Base-by-base conservation (phyloP, 2,113 vertebrate species). In the Ctenodactylus gundi region DNA sequence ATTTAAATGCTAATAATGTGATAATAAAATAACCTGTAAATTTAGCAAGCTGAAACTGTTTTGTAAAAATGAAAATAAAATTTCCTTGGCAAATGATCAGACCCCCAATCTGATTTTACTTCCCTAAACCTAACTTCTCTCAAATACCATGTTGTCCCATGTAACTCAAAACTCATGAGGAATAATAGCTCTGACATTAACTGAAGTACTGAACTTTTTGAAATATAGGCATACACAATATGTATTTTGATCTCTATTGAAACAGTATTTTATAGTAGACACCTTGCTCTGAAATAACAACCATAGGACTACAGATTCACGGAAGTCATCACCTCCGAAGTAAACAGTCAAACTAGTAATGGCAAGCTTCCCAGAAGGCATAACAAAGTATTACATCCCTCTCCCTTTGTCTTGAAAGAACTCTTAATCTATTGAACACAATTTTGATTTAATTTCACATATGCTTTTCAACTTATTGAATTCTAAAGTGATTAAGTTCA, bases 401-500 rank as follows among this genome's bases (percentile, higher is more conserved):
- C 44, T 34, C 44, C 39, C 25, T 15, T 29, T 46, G 31, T 90
- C 53, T 11, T 88, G 72, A 39, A 91, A 85, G 57, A 88, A 82
- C 46, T 84, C 25, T 25, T 17, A 84, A 85, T 76, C 39, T 44
- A 78, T 31, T 46, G 41, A 64, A 25, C 73, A 39, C 2, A 77
- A 49, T 89, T 89, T 29, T 83, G n/a, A 86, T 83, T 11, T 88
- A 67, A 88, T 60, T 85, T 76, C 8, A 90, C 75, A 57, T 82
- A 73, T 8, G 91, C 70, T 94, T 88, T 84, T 57, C 85, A 93
- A 93, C 39, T 57, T 10, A 58, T 44, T 93, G 68, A 76, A 53
- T 70, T 80, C 70, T 90, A 76, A 90, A 87, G n/a, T 78, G 64
- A 88, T 67, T 95, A 75, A 88, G 21, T 88, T 89, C 82, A 85